Percentiles rank a stretch among this genome's conserved stretches.
Evolutionary conservation across 2,888 invertebrate genomes (phyloP).

Genomic region (Pemphredon lugubris): DNA sequence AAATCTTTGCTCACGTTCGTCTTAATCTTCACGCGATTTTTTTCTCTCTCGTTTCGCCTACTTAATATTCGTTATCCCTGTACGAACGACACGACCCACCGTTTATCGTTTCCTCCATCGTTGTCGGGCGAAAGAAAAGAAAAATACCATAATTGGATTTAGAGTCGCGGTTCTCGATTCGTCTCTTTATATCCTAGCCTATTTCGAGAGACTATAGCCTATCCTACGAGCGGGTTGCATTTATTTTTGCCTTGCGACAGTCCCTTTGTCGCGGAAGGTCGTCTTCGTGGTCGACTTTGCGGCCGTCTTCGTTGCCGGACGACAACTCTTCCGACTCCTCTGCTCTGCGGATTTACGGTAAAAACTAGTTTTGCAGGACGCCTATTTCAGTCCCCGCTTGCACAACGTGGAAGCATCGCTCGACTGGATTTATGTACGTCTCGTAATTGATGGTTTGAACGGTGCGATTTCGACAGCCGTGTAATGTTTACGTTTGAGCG

Average conservation of each 20-base stretch:
- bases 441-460: conserved; percentile 53
- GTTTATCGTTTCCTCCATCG: too few relatives aligned
- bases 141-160: too few relatives aligned
- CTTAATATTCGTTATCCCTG: too few relatives aligned
- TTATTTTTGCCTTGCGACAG: conserved; percentile 40
- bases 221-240: conserved; percentile 20
- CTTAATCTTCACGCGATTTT: too few relatives aligned
- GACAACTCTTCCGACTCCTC: conserved; percentile 50
- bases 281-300: conserved; percentile 31
- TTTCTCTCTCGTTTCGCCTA: too few relatives aligned
- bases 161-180: too few relatives aligned
- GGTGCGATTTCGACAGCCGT: conserved; percentile 53
- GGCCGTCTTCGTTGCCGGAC: conserved; percentile 36
- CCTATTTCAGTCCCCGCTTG: conserved; percentile 64
- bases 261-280: conserved; percentile 60
- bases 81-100: too few relatives aligned
- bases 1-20: too few relatives aligned
- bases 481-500: conserved; percentile 38
- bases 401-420: conserved; percentile 62
- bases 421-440: conserved; percentile 68
- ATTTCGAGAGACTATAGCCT: too few relatives aligned
- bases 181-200: too few relatives aligned
- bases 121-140: too few relatives aligned
- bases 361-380: conserved; percentile 73
- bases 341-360: conserved; percentile 70